Base-by-base conservation (phyloP, 2,888 invertebrate genomes). In the Dynastes maya region DNA sequence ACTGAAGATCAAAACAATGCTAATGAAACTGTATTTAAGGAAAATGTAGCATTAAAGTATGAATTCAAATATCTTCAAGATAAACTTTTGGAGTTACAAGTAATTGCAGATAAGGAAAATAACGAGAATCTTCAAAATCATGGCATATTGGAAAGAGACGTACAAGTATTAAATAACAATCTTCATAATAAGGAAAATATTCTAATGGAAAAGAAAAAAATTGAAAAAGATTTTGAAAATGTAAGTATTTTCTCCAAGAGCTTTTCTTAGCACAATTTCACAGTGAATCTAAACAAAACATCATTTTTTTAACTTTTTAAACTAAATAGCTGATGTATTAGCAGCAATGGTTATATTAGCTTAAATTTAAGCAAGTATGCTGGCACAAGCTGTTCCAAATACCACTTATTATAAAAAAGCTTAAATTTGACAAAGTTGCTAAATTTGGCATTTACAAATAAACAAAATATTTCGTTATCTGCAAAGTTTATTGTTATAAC, bases 191-290 rank as follows among this genome's bases (percentile, higher is more conserved):
- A 40, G 37, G 37, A 72, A 22, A 6, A 37, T 9, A 40, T 2
- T 22, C 37, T 72, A 58, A 6, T 58, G 11, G 22, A 16, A 72
- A 22, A 72, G 16, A 58, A 16, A n/a, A 45, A 72, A 40, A 37
- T 58, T 37, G 11, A 40, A 40, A 22, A 58, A 4, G 9, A 53
- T 40, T 37, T 2, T 40, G 16, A 37, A 16, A 16, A 32, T 71
- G 71, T 71, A 40, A 58, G 72, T 72, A 58, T 40, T 13, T 58
- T 13, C 22, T 70, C 32, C 5, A 37, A 22, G 22, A 22, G 22
- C 22, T 22, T 22, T 22, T 22, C 22, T 22, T 22, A 22, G 22
- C 22, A 22, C 22, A 22, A 22, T 22, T 22, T 22, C 22, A 22
- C 22, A 22, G 22, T 22, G 22, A 22, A 22, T 22, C 22, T 22